Conservation (phyloP, 1,140 invertebrate species). For the Magallana gigas region DNA sequence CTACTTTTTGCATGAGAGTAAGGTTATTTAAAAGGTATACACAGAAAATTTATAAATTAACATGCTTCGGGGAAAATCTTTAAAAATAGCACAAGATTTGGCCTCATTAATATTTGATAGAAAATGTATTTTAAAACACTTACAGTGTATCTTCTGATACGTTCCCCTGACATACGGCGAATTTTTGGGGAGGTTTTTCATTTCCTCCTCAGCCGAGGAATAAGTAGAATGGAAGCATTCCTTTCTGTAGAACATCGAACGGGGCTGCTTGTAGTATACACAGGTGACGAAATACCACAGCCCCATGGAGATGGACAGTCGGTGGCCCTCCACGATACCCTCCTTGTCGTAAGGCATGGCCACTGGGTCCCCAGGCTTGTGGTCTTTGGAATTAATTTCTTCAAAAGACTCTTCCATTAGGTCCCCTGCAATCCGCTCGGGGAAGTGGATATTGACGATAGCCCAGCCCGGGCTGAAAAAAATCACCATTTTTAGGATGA, state of each 20-base stretch:
- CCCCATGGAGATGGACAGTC: constrained; percentile 3
- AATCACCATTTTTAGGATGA: background rate
- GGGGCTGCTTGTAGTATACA: background rate
- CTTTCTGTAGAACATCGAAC: background rate
- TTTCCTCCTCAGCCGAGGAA: background rate
- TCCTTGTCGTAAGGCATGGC: background rate
- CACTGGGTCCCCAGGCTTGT: background rate
- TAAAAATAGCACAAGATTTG: no score
- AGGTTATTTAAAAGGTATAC: no score
- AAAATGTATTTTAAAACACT: background rate
- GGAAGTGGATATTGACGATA: constrained; percentile 11
- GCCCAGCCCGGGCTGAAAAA: constrained; percentile 24
- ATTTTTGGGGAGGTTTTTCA: background rate
- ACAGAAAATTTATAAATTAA: no score
- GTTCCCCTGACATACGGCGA: background rate
- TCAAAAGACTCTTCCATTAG: constrained; percentile 1
- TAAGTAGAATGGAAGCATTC: constrained; percentile 1
- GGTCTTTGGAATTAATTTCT: background rate
- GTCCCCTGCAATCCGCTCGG: constrained; percentile 8
- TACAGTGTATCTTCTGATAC: constrained; percentile 5
- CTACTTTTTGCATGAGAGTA: no score
- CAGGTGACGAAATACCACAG: constrained; percentile 35
- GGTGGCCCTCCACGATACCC: background rate
- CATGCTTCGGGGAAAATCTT: no score
- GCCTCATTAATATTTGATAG: no score